These are phyloP conservation scores for Rostratula benghalensis DNA, from an alignment of 2,113 vertebrate species.

Conservation along the genomic window DNA sequence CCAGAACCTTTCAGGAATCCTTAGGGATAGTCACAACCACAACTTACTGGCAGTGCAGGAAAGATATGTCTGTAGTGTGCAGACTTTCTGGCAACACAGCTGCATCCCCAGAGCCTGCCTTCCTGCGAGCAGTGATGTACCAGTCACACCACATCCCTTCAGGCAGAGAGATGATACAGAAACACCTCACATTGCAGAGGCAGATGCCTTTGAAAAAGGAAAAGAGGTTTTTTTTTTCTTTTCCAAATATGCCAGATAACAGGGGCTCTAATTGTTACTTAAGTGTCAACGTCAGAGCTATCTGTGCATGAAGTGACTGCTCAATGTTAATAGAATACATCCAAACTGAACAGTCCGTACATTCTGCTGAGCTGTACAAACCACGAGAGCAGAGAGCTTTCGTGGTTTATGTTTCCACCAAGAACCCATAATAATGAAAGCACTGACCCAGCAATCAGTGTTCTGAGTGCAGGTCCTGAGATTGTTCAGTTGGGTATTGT, in stretches of 20 bases:
- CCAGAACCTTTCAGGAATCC: background rate
- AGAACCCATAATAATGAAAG: conserved; percentile 27
- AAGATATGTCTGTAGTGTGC: background rate
- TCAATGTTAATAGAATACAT: conserved; percentile 19
- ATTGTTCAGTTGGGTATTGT: background rate
- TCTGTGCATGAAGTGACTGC: background rate
- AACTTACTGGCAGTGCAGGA: background rate
- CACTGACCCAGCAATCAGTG: background rate
- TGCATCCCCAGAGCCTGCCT: conserved; percentile 25
- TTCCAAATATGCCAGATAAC: background rate
- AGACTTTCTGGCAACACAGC: conserved; percentile 65
- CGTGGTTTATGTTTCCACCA: background rate
- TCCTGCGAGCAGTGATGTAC: background rate
- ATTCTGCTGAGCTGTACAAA: conserved; percentile 52
- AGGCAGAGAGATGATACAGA: conserved; percentile 22
- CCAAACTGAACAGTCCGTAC: background rate
- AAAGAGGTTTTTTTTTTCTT: background rate
- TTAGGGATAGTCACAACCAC: background rate
- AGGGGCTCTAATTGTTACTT: background rate
- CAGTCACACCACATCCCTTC: background rate
- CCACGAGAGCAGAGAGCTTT: background rate
- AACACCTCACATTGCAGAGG: background rate
- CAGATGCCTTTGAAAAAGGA: background rate
- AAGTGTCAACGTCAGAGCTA: conserved; percentile 1
- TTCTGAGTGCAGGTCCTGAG: background rate